Conservation (phyloP, 2,888 invertebrate genomes). For the Galerucella pusilla region DNA sequence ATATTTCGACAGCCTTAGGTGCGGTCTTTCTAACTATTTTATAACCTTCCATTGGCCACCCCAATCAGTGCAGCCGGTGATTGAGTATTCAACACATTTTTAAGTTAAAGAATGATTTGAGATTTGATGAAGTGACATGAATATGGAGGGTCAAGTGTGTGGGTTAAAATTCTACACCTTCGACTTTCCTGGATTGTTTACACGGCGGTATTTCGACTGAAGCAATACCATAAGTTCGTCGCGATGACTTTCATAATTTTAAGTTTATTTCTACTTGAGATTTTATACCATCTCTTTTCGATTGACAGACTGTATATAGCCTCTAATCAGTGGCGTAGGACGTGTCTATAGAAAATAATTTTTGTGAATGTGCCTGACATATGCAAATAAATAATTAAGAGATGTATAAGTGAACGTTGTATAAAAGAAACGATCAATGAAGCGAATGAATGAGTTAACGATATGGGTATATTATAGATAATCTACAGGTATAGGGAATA, state of each 20-base stretch:
- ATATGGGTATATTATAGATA: too few relatives aligned
- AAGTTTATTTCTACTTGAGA: slow-evolving; percentile 37
- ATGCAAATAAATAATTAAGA: slow-evolving; percentile 18
- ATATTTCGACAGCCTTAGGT: background rate
- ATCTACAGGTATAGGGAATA: too few relatives aligned
- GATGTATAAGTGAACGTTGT: background rate
- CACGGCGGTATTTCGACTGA: slow-evolving; percentile 53
- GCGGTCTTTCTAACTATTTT: slow-evolving; percentile 1
- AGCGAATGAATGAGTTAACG: too few relatives aligned
- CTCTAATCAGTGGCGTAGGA: slow-evolving; percentile 36
- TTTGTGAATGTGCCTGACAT: slow-evolving; percentile 17
- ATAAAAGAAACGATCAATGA: too few relatives aligned
- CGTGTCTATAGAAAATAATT: slow-evolving; percentile 21
- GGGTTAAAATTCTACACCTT: slow-evolving; percentile 47
- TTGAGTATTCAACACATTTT: slow-evolving; percentile 55
- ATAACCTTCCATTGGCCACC: slow-evolving; percentile 42
- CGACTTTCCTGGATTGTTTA: slow-evolving; percentile 54
- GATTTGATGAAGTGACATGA: slow-evolving; percentile 60
- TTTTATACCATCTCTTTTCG: slow-evolving; percentile 20
- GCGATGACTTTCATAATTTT: slow-evolving; percentile 46
- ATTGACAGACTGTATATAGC: slow-evolving; percentile 26
- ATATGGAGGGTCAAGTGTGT: slow-evolving; percentile 59
- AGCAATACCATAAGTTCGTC: slow-evolving; percentile 45
- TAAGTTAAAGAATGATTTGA: slow-evolving; percentile 43
- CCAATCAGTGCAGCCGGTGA: slow-evolving; percentile 47